A percentile compares a stretch with the other conserved stretches of the same genome.
phyloP scores from a whole-genome alignment of 1,140 invertebrate genomes.

The Anoplolepis gracilipes region DNA sequence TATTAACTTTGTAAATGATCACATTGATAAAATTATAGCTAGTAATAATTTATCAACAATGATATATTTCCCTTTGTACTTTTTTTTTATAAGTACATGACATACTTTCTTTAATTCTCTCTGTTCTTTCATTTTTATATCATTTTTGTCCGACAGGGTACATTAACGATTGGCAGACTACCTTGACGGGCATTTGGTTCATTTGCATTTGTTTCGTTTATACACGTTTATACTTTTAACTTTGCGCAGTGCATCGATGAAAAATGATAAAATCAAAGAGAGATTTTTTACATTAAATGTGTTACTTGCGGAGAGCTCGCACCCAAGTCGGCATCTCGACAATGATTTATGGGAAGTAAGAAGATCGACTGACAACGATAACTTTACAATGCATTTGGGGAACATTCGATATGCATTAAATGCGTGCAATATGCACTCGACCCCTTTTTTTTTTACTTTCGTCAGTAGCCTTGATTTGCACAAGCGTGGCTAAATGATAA shows the following conservation, averaged over 20 bases:
- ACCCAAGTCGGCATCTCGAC: neutral
- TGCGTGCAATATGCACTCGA: neutral
- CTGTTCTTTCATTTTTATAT: neutral
- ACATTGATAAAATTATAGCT: too few species aligned
- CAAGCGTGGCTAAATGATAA: slow-evolving; percentile 15
- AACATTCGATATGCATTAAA: neutral
- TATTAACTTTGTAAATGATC: too few species aligned
- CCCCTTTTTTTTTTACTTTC: slow-evolving; percentile 33
- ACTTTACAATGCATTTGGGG: slow-evolving; percentile 6
- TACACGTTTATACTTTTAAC: slow-evolving; percentile 6
- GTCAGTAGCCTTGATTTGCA: slow-evolving; percentile 19
- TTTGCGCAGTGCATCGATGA: neutral
- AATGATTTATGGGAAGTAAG: slow-evolving; percentile 1
- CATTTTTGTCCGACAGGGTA: neutral
- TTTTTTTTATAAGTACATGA: neutral
- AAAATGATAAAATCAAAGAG: neutral
- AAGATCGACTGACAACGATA: neutral
- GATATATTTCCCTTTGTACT: neutral
- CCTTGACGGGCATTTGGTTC: slow-evolving; percentile 5
- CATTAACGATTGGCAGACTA: neutral
- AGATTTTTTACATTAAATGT: slow-evolving; percentile 10
- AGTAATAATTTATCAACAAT: neutral
- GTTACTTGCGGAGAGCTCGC: neutral
- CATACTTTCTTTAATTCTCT: neutral
- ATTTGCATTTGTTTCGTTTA: slow-evolving; percentile 4